Evolutionary conservation across 2,888 invertebrate species (phyloP), one percentile per base, ranked within the genome.

Genomic region (Parnassius smintheus): DNA sequence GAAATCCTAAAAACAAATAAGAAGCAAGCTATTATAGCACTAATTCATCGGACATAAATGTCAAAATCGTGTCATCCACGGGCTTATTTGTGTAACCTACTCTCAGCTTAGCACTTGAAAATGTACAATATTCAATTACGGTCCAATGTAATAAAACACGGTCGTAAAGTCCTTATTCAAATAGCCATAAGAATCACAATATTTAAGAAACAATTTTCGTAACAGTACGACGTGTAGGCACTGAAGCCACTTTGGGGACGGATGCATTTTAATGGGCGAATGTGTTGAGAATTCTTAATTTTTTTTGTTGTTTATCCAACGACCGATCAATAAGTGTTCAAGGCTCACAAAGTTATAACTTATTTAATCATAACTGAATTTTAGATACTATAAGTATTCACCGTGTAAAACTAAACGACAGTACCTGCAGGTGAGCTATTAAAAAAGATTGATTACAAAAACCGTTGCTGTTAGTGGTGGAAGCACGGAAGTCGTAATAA

Each of bases 261-360:
- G 62, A 62, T 58, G 62, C 50, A 58, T 62, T 58, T 62, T 62
- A 58, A 62, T 62, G 58, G 62, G 25, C 49, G 58, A 57, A 58
- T 54, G 58, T 62, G 58, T 62, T 44, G 45, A 62, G 62, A 58
- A 62, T 62, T 54, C 25, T 62, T 58, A 58, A 62, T 62, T 62
- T 57, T 56, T 52, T 56, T 56, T n/a, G n/a, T 48, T 45, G 44
- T 56, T 55, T 56, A 44, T 45, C 12, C 7, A 9, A 48, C 59
- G 53, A 42, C 52, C 11, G 49, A 51, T 61, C 22, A n/a, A 35
- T 35, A 35, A 35, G 35, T 35, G 4, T 35, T 35, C 35, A 7
- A 7, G 35, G 35, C 35, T 35, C 35, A 7, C 25, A 25, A 7
- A 3, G 4, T 35, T 35, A 35, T 35, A 35, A 35, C 3, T 35